Base-by-base conservation (phyloP, 2,113 vertebrate species). In the Rhynchomys soricoides region DNA sequence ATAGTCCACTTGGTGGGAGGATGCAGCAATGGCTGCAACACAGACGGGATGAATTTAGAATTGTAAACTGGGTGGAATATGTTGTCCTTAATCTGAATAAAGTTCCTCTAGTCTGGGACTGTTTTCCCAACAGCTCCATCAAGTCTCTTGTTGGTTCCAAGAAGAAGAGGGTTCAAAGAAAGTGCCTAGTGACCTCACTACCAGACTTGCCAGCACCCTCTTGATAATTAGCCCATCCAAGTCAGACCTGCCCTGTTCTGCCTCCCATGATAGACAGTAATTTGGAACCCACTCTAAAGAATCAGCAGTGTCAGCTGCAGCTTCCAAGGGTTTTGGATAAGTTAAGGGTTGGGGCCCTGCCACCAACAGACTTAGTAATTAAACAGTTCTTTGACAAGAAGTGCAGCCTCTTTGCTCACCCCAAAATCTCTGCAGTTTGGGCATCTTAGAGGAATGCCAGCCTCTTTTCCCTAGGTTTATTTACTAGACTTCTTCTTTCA, bases 1-100 rank as follows among this genome's bases (percentile, higher is more conserved):
- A 98, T 99, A 99, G 98, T 78, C 95, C 21, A 90, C 70, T 85
- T 66, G 78, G 98, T 98, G 98, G 98, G 98, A 98, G 98, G 98
- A 96, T 74, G 98, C 98, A 90, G 98, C 95, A 94, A 96, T 94
- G 98, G 92, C 24, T 94, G 52, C 94, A 98, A 91, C 96, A 96
- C 98, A 98, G 98, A 98, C 97, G 95, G 97, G 97, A 98, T 97
- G 98, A 92, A 97, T 98, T 98, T 97, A 98, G 98, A 97, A 98
- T 55, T 34, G 77, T 91, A 87, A 90, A 93, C 97, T 91, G 98
- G 75, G 97, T 97, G 95, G 98, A 97, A 98, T 98, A 97, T 98
- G 97, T 98, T 98, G 97, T 97, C 97, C 97, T 98, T 97, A 95
- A 97, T 98, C 97, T 93, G 88, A 93, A 97, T 95, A 96, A 96